Evolutionary conservation across 2,888 invertebrate species (phyloP).

Genomic region (Lasiommata megera): DNA sequence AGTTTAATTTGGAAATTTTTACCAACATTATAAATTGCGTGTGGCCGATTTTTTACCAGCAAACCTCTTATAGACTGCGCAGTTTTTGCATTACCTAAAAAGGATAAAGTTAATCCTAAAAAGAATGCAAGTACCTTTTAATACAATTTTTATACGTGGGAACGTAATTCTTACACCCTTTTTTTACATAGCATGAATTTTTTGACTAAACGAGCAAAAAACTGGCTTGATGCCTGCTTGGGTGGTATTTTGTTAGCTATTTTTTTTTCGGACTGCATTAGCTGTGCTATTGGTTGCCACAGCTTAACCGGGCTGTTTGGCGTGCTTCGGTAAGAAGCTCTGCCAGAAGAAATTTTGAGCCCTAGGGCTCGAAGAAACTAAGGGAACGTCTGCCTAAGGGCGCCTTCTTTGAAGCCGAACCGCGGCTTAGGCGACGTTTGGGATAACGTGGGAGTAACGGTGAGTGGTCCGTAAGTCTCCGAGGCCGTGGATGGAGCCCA

Average conservation of each 20-base stretch:
- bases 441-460: too few species aligned
- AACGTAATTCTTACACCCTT: background rate
- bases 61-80: slow-evolving; percentile 39
- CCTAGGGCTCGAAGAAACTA: too few species aligned
- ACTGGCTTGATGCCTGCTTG: background rate
- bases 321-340: too few species aligned
- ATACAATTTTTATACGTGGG: slow-evolving; percentile 7
- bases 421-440: too few species aligned
- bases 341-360: too few species aligned
- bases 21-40: slow-evolving; percentile 41
- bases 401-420: too few species aligned
- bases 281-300: too few species aligned
- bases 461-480: too few species aligned
- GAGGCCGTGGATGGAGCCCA: too few species aligned
- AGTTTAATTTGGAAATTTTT: background rate
- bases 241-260: slow-evolving; percentile 5
- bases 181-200: background rate
- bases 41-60: slow-evolving; percentile 52
- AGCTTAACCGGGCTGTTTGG: too few species aligned
- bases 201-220: background rate
- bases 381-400: too few species aligned
- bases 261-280: too few species aligned
- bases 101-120: slow-evolving; percentile 46
- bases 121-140: slow-evolving; percentile 42
- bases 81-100: slow-evolving; percentile 36